Evolutionary conservation across 1,140 invertebrate species (phyloP).

Genomic region (Centruroides sculpturatus): DNA sequence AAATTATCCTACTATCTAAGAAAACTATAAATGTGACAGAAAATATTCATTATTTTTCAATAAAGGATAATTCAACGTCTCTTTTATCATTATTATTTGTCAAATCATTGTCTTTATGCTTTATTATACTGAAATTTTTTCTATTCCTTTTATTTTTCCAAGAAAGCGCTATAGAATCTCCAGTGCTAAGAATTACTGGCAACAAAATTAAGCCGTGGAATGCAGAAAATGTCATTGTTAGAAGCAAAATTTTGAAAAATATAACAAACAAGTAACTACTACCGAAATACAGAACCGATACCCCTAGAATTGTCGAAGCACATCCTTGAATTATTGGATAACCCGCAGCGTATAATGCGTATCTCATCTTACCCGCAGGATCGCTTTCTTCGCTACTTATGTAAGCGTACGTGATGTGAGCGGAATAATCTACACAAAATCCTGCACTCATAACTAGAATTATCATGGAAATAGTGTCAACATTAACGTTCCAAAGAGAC

Average conservation of each 20-base stretch:
- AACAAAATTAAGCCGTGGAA: slow-evolving; percentile 81
- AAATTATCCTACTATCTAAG: no score
- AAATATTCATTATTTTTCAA: no score
- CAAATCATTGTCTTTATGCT: no score
- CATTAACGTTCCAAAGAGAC: slow-evolving; percentile 82
- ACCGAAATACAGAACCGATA: slow-evolving; percentile 67
- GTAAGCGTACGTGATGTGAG: slow-evolving; percentile 91
- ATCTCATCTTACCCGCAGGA: slow-evolving; percentile 50
- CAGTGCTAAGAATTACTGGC: slow-evolving; percentile 54
- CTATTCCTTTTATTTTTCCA: no score
- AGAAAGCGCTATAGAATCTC: no score
- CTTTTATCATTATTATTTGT: no score
- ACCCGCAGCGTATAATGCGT: slow-evolving; percentile 74
- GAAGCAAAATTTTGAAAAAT: slow-evolving; percentile 95
- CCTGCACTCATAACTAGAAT: slow-evolving; percentile 97
- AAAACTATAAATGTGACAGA: no score
- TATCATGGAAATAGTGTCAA: slow-evolving; percentile 96
- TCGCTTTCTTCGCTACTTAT: slow-evolving; percentile 52
- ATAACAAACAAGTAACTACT: slow-evolving; percentile 91
- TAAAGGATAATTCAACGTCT: no score
- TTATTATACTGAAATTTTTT: no score
- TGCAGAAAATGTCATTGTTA: slow-evolving; percentile 84
- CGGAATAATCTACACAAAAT: slow-evolving; percentile 92
- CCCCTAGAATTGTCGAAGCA: slow-evolving; percentile 76
- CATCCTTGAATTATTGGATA: slow-evolving; percentile 93